Conservation (phyloP, 1,140 invertebrate species). For the Tetranychus cinnabarinus region DNA sequence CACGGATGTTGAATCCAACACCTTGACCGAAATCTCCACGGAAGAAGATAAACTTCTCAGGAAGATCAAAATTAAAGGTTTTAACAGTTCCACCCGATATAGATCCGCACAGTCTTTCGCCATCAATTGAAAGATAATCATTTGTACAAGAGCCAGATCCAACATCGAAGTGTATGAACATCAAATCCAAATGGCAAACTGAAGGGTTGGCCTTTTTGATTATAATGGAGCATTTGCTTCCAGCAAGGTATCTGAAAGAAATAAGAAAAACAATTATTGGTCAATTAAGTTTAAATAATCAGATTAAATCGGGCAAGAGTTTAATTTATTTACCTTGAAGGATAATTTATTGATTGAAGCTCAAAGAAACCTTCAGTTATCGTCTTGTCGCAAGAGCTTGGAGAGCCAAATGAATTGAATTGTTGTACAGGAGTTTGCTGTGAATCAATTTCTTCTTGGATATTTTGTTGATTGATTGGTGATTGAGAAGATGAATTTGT, state of each 20-base stretch:
- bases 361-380: neutral
- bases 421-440: neutral
- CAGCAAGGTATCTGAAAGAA: neutral
- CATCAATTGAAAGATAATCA: slow-evolving; percentile 12
- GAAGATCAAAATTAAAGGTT: slow-evolving; percentile 8
- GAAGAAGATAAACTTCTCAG: slow-evolving; percentile 9
- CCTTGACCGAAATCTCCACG: slow-evolving; percentile 2
- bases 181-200: slow-evolving; percentile 10
- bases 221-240: neutral
- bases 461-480: neutral
- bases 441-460: neutral
- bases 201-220: slow-evolving; percentile 7
- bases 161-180: slow-evolving; percentile 9
- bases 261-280: neutral
- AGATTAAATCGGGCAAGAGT: neutral
- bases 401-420: neutral
- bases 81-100: slow-evolving; percentile 5
- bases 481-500: neutral
- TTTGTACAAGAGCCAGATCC: slow-evolving; percentile 2
- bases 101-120: slow-evolving; percentile 11
- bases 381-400: neutral
- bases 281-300: neutral
- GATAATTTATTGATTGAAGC: neutral
- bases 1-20: slow-evolving; percentile 9
- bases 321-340: neutral